Percentiles rank a stretch among this genome's conserved stretches.
Conservation (phyloP, 2,113 vertebrate species). For the Pedetes capensis region DNA sequence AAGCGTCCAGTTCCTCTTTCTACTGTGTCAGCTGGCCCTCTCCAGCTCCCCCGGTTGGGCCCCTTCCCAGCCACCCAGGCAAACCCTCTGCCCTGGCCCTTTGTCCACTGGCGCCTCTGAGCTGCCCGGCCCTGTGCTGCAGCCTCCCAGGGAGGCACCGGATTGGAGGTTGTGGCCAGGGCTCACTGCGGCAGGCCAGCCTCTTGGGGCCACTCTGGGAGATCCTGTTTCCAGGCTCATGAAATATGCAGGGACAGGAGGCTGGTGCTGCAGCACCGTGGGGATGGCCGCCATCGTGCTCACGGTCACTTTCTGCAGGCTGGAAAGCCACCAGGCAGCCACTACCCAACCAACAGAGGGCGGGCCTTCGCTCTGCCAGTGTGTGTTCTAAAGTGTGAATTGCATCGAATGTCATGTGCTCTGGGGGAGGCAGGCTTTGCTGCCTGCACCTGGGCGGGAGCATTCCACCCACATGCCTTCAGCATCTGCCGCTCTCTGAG, state of each 20-base stretch:
- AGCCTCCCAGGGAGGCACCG: background rate
- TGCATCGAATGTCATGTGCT: background rate
- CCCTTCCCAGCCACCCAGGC: background rate
- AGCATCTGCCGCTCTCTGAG: background rate
- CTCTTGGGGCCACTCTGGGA: background rate
- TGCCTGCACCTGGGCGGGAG: background rate
- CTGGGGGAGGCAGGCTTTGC: background rate
- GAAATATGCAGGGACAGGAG: conserved; percentile 33
- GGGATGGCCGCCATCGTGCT: background rate
- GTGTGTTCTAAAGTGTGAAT: background rate
- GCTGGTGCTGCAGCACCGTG: background rate
- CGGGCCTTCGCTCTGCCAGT: background rate
- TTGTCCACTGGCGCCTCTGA: background rate
- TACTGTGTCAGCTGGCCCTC: background rate
- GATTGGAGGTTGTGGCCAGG: background rate
- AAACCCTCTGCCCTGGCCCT: background rate
- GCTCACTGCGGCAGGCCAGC: background rate
- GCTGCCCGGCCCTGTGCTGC: background rate
- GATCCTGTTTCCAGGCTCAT: conserved; percentile 54
- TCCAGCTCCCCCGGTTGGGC: background rate
- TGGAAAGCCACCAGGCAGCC: background rate
- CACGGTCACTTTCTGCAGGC: background rate
- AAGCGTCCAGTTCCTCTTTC: background rate
- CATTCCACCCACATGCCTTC: background rate
- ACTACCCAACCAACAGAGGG: too few relatives aligned